phyloP scores from a whole-genome alignment of 1,140 invertebrate genomes.

The Rhyacophila brunnea region DNA sequence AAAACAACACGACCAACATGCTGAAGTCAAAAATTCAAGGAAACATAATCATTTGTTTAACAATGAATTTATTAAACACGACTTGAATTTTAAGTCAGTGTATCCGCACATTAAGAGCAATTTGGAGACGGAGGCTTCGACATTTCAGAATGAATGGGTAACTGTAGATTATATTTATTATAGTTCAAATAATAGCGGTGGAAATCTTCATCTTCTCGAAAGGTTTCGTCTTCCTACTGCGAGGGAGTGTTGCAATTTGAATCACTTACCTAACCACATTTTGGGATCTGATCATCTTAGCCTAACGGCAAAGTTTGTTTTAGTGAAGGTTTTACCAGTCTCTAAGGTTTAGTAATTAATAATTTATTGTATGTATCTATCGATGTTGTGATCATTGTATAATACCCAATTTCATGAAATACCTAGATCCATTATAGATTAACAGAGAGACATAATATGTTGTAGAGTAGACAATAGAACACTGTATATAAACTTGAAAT shows the following conservation, averaged over 20 bases:
- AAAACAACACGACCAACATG: conserved; percentile 9
- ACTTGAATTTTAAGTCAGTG: conserved; percentile 57
- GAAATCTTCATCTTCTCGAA: conserved; percentile 11
- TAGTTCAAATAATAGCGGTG: conserved; percentile 38
- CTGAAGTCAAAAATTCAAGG: conserved; percentile 3
- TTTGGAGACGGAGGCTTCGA: conserved; percentile 61
- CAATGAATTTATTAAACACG: conserved; percentile 53
- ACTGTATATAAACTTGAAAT: too few relatives aligned
- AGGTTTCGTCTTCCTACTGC: conserved; percentile 28
- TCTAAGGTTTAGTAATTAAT: too few relatives aligned
- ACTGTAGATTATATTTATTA: conserved; percentile 83
- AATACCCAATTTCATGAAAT: too few relatives aligned
- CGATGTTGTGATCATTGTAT: too few relatives aligned
- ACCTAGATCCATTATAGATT: too few relatives aligned
- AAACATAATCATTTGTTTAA: conserved; percentile 43
- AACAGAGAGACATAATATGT: too few relatives aligned
- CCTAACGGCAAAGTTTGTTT: conserved; percentile 27
- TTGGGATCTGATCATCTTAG: conserved; percentile 32
- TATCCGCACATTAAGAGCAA: conserved; percentile 51
- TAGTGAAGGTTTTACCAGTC: background rate
- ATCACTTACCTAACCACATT: conserved; percentile 20
- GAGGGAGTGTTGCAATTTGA: conserved; percentile 20
- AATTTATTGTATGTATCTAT: too few relatives aligned
- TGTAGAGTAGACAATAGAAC: too few relatives aligned
- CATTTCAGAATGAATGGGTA: conserved; percentile 73